phyloP scores from a whole-genome alignment of 1,140 invertebrate genomes.

The Patella vulgata region DNA sequence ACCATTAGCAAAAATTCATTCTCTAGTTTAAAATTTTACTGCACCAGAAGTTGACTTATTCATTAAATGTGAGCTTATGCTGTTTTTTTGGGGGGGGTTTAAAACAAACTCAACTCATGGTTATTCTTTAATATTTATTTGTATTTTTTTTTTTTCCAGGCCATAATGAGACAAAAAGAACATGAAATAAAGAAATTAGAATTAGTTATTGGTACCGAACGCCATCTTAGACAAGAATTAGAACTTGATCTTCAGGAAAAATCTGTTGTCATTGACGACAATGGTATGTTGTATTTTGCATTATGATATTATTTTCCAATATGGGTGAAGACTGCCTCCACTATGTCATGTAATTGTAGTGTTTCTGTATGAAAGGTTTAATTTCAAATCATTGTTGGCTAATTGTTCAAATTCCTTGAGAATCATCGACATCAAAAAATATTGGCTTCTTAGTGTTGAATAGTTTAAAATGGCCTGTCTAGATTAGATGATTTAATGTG shows the following conservation, averaged over 20 bases:
- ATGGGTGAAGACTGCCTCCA: neutral
- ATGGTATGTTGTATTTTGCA: conserved; percentile 29
- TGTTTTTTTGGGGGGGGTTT: no score
- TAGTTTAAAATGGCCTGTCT: no score
- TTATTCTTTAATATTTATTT: neutral
- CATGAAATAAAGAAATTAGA: conserved; percentile 40
- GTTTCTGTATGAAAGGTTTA: neutral
- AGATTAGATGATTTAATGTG: no score
- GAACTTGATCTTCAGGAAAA: conserved; percentile 46
- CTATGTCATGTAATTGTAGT: neutral
- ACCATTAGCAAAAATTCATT: no score
- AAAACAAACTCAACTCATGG: neutral
- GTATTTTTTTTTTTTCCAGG: conserved; percentile 30
- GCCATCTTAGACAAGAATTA: conserved; percentile 42
- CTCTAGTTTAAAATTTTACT: no score
- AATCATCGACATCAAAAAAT: no score
- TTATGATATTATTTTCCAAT: neutral
- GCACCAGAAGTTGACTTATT: no score
- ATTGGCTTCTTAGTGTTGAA: no score
- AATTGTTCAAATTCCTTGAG: no score
- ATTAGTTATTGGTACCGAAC: conserved; percentile 35
- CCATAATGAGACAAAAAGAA: conserved; percentile 41
- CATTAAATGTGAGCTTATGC: no score
- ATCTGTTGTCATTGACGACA: conserved; percentile 27
- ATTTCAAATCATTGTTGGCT: no score